Base-by-base conservation (phyloP, 2,113 vertebrate species). In the Entelurus aequoreus region DNA sequence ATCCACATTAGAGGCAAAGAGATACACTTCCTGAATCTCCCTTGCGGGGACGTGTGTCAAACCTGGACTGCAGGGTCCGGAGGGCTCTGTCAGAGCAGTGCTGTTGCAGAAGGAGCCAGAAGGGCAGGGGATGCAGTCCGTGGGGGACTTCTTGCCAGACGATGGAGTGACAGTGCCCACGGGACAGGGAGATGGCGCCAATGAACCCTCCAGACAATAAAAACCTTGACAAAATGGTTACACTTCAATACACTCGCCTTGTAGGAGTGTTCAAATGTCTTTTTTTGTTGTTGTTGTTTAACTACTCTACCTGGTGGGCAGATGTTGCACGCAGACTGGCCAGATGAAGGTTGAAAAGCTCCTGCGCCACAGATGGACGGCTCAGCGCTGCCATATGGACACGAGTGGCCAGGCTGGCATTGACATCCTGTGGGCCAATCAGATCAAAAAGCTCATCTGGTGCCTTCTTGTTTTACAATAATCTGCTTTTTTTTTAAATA, bases 161-260 rank as follows among this genome's bases (percentile, higher is more conserved):
- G 78, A 84, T 15, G 84, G 88, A 77, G 88, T 89, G 54, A 91
- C 8, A 5, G 84, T 92, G 4, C 96, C 94, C 19, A 15, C 2
- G 0, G 93, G 93, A 69, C 95, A 98, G 0, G 91, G 81, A 0
- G 86, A 35, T 0, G 94, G 93, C 9, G 65, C 50, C 1, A 71
- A 68, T 2, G 90, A 87, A 6, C 94, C 93, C 71, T 90, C 80
- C 1, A 81, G 81, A 57, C 95, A 98, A 69, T 92, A 96, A 77
- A 93, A 93, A 5, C 94, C 94, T 61, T 1, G 13, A 44, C 44
- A 51, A 8, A 42, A 61, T 44, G 63, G n/a, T 50, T 11, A 37
- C 14, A 46, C 53, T 62, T 48, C 47, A 62, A 9, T 47, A 1
- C 3, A 35, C 19, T 47, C n/a, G 1, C 5, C 10, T 47, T 35